These are phyloP conservation scores for Trichoplusia ni DNA, from an alignment of 1,140 invertebrate genomes.

Conservation along the genomic window DNA sequence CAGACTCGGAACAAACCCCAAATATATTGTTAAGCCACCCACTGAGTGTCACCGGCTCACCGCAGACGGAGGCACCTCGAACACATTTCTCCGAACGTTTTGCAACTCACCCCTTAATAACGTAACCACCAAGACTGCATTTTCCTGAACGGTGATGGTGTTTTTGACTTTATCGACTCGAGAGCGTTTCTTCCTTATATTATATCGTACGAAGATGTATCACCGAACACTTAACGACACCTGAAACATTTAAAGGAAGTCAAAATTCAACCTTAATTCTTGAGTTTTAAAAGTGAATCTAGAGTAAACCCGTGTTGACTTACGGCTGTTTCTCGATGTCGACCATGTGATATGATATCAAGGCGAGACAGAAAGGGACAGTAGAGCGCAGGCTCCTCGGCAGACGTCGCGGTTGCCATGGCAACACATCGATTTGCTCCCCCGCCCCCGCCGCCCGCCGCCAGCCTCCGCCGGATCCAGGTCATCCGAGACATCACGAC, in stretches of 20 bases:
- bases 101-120: constrained; percentile 39
- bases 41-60: constrained; percentile 60
- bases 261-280: constrained; percentile 23
- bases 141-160: constrained; percentile 29
- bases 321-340: constrained; percentile 30
- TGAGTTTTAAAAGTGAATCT: constrained; percentile 15
- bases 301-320: not conserved
- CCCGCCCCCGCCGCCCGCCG: constrained; percentile 39
- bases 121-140: constrained; percentile 35
- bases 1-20: constrained; percentile 72
- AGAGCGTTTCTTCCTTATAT: constrained; percentile 74
- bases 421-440: constrained; percentile 76
- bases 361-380: constrained; percentile 70
- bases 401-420: constrained; percentile 78
- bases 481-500: constrained; percentile 61
- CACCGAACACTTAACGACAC: constrained; percentile 31
- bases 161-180: constrained; percentile 70
- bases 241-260: not conserved
- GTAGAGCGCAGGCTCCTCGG: constrained; percentile 79
- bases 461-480: constrained; percentile 73
- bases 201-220: constrained; percentile 60
- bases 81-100: not conserved
- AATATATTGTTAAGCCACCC: constrained; percentile 77
- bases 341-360: constrained; percentile 71
- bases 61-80: constrained; percentile 56